Evolutionary conservation across 2,888 invertebrate genomes (phyloP).

Genomic region (Selenia dentaria): DNA sequence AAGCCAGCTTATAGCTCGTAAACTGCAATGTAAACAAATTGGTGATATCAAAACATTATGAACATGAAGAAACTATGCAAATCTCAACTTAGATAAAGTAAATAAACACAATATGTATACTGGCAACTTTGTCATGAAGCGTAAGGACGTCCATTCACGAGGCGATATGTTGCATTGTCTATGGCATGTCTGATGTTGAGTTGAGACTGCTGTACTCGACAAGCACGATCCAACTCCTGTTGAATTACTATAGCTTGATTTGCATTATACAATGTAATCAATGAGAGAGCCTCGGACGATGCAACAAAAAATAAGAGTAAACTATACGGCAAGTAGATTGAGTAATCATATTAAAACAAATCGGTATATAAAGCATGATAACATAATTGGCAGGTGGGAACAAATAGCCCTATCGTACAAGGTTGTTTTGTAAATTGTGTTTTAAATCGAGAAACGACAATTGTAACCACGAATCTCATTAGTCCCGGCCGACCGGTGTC

Average conservation of each 20-base stretch:
- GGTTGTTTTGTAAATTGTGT: slow-evolving; percentile 8
- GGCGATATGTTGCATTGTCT: slow-evolving; percentile 4
- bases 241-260: slow-evolving; percentile 2
- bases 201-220: background rate
- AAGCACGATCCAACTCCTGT: slow-evolving; percentile 3
- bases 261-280: slow-evolving; percentile 18
- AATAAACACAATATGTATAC: too few relatives aligned
- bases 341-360: slow-evolving; percentile 13
- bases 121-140: too few relatives aligned
- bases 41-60: slow-evolving; percentile 20
- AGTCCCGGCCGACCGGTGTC: slow-evolving; percentile 13
- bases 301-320: background rate
- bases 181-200: background rate
- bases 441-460: slow-evolving; percentile 22
- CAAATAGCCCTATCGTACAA: background rate
- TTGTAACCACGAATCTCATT: slow-evolving; percentile 16
- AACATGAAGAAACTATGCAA: slow-evolving; percentile 1
- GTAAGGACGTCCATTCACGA: slow-evolving; percentile 12
- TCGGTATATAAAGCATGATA: slow-evolving; percentile 6
- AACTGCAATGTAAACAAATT: slow-evolving; percentile 22
- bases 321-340: background rate
- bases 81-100: slow-evolving; percentile 6
- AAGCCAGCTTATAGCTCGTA: slow-evolving; percentile 22
- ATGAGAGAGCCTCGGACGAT: background rate
- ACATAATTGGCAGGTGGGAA: slow-evolving; percentile 5